A percentile compares a stretch with the other conserved stretches of the same genome.
phyloP scores from a whole-genome alignment of 1,140 invertebrate genomes.

The Penaeus indicus region DNA sequence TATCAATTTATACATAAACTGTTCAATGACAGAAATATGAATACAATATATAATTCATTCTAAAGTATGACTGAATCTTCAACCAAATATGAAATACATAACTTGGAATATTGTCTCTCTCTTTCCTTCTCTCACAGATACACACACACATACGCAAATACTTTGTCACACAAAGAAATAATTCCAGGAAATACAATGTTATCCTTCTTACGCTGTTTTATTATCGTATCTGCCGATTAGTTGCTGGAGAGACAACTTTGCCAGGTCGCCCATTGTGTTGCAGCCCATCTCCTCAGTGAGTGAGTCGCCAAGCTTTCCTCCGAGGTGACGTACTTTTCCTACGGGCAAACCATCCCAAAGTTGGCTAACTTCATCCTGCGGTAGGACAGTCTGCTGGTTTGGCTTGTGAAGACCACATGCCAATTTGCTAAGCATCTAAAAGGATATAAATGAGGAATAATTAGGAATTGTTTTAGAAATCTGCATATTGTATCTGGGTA shows the following conservation, averaged over 20 bases:
- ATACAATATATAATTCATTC: no score
- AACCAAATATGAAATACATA: no score
- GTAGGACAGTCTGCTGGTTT: slow-evolving; percentile 72
- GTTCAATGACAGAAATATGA: no score
- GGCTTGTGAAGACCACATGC: slow-evolving; percentile 86
- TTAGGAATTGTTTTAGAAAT: background rate
- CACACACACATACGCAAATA: slow-evolving; percentile 3
- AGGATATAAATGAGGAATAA: slow-evolving; percentile 28
- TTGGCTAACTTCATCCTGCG: slow-evolving; percentile 47
- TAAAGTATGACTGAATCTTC: no score
- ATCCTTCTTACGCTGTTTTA: slow-evolving; percentile 81
- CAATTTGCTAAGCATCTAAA: slow-evolving; percentile 87
- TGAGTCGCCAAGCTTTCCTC: slow-evolving; percentile 88
- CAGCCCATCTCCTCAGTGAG: slow-evolving; percentile 81
- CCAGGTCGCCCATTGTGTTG: slow-evolving; percentile 83
- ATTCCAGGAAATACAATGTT: no score
- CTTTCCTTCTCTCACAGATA: background rate
- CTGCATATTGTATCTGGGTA: no score
- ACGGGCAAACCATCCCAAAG: slow-evolving; percentile 69
- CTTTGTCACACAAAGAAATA: no score
- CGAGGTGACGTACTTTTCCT: slow-evolving; percentile 86
- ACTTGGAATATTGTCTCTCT: no score
- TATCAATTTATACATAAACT: no score
- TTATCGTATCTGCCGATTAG: slow-evolving; percentile 83
- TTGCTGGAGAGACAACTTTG: slow-evolving; percentile 73